A percentile compares a stretch with the other conserved stretches of the same genome.
phyloP scores from a whole-genome alignment of 2,888 invertebrate species.

The Epistrophe grossulariae region DNA sequence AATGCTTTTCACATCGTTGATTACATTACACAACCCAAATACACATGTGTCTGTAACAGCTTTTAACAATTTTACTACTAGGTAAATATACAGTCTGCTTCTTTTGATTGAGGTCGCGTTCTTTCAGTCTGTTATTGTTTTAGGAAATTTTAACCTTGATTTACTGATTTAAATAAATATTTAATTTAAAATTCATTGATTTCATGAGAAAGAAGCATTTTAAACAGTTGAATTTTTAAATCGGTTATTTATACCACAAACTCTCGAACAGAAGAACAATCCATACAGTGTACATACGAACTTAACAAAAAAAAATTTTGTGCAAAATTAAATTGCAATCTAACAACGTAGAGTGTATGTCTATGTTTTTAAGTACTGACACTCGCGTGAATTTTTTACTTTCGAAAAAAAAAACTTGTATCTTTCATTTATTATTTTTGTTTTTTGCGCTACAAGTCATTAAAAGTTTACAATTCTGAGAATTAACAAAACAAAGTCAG shows the following conservation, averaged over 20 bases:
- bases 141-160: neutral
- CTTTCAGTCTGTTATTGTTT: neutral
- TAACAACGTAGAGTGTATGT: neutral
- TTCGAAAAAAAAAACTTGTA: neutral
- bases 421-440: neutral
- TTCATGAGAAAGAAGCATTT: neutral
- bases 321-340: neutral
- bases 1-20: constrained; percentile 37
- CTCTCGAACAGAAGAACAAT: neutral
- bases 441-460: constrained; percentile 45
- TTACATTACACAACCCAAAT: constrained; percentile 35
- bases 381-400: constrained; percentile 28
- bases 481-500: constrained; percentile 22
- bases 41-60: constrained; percentile 27
- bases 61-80: constrained; percentile 10
- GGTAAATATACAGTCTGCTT: neutral
- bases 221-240: too few relatives aligned
- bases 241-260: too few relatives aligned
- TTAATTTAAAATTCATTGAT: neutral
- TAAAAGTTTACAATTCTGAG: constrained; percentile 57
- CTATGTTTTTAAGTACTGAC: neutral
- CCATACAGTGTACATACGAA: neutral
- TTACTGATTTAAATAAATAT: neutral
- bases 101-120: neutral
- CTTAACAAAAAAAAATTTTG: too few relatives aligned